Base-by-base conservation (phyloP, 1,140 invertebrate species). In the Chlorops oryzae region DNA sequence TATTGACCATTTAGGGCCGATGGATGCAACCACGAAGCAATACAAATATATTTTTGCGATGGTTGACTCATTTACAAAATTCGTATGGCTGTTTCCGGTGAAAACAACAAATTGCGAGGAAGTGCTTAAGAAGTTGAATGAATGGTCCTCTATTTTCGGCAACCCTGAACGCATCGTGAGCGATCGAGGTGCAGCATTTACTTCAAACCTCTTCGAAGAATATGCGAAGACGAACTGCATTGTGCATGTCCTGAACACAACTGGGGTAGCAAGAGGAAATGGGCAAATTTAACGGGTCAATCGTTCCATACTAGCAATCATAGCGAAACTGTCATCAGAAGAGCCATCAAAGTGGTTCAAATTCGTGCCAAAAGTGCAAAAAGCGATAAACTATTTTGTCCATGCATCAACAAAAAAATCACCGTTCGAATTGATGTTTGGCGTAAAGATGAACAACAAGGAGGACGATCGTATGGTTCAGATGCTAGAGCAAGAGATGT, bases 51-150 rank as follows among this genome's bases (percentile, higher is more conserved):
- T 74, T 9, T 59, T 75, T 0, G 61, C 55, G 0, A 48, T 75
- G 0, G 49, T 73, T 3, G 71, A 74, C 51, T 63, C 47, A 1
- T 74, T 73, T 56, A 61, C 63, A 3, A 74, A 74, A 34, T 75
- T 73, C 56, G 50, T 59, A 12, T 45, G 43, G 43, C 20, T 45
- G 23, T 32, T 12, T 18, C 43, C 25, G 6, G 32, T 27, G 12
- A 32, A 45, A 45, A 47, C 46, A 23, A 73, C 40, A 42, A 5
- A 7, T 5, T 17, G 17, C 5, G 18, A 21, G 5, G 15, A 6
- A 42, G 40, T 42, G 12, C 5, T 42, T 5, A 24, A 23, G 7
- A 6, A 24, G 9, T 42, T 42, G 15, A 21, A 35, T 17, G 27
- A 34, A 34, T 37, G 28, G 28, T 47, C 45, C 9, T 23, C 22